These are phyloP conservation scores for Emydocephalus ijimae DNA, from an alignment of 2,113 vertebrate species.

Conservation along the genomic window DNA sequence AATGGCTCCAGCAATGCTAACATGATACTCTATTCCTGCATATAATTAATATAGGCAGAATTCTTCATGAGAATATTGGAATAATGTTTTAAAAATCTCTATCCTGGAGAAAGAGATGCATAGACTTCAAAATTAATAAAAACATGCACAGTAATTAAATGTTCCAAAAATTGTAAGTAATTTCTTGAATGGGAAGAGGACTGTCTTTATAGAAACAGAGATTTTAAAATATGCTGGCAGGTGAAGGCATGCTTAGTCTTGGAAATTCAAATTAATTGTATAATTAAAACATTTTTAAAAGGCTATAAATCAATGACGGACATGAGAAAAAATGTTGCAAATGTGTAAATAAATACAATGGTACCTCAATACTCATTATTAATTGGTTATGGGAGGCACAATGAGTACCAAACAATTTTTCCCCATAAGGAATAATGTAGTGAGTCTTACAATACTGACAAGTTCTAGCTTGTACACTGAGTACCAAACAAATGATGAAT, in stretches of 20 bases:
- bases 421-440: too few relatives aligned
- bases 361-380: too few relatives aligned
- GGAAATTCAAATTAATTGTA: background rate
- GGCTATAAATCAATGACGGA: background rate
- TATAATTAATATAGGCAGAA: background rate
- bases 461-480: too few relatives aligned
- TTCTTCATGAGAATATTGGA: background rate
- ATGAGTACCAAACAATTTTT: too few relatives aligned
- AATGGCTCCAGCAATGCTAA: background rate
- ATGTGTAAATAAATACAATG: background rate
- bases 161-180: background rate
- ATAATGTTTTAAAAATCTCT: background rate
- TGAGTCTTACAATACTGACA: too few relatives aligned
- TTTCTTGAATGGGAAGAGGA: background rate
- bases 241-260: background rate
- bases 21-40: background rate
- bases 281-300: background rate
- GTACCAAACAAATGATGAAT: too few relatives aligned
- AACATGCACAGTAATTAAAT: background rate
- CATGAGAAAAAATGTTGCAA: background rate
- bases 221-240: background rate
- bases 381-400: too few relatives aligned
- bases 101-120: background rate
- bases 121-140: background rate
- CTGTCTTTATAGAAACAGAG: background rate